Base-by-base conservation (phyloP, 2,888 invertebrate species). In the Apocheima hispidaria region DNA sequence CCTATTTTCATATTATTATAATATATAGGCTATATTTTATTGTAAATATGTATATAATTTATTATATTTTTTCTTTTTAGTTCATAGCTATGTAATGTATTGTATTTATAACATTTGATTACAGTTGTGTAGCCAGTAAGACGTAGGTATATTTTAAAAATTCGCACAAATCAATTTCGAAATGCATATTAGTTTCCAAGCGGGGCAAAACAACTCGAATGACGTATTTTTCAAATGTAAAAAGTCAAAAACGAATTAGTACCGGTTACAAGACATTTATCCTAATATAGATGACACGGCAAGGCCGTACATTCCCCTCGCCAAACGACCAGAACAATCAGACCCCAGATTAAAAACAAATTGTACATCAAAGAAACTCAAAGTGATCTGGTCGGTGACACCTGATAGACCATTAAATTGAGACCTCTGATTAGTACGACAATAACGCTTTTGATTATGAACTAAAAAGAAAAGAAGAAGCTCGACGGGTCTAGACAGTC, bases 301-400 rank as follows among this genome's bases (percentile, higher is more conserved):
- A 83, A 84, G 84, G 83, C 70, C 83, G 83, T 75, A 65, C 81
- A 57, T 81, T 79, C 78, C 75, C 79, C 82, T 78, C 74, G 59
- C 60, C 18, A 20, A 36, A 44, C 23, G 41, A 71, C 69, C 63
- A 67, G 0, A 64, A 54, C 41, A 33, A 33, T 9, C 35, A 50
- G 60, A 60, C 52, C 60, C 20, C 28, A 30, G 1, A 14, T 12
- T 16, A n/a, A 20, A 16, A 21, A 26, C 41, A n/a, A 7, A 10
- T 20, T 1, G 21, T 12, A 14, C 1, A 6, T 16, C 12, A 30
- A 12, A 16, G 33, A 26, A 62, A 63, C 40, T 60, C 67, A 23
- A 40, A 28, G 0, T 10, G 43, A 41, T 20, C 38, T 62, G 63
- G 65, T 20, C 43, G 5, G 21, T 12, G 43, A 33, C 6, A 40